These are phyloP conservation scores for Elgaria multicarinata DNA, from an alignment of 2,113 vertebrate species.

Conservation along the genomic window DNA sequence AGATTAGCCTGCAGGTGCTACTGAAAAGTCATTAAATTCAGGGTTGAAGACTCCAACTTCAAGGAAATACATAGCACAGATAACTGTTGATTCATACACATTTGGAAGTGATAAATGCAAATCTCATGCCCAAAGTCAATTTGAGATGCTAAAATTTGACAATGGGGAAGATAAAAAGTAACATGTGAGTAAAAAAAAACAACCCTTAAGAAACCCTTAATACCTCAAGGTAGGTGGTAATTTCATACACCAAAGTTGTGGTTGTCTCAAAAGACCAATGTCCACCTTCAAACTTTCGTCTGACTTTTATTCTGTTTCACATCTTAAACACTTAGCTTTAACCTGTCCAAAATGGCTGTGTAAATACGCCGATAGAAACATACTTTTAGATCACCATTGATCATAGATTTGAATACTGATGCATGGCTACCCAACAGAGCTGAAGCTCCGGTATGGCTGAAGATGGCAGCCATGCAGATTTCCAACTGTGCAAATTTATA, in stretches of 20 bases:
- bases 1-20: conserved; percentile 46
- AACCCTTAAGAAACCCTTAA: too few species aligned
- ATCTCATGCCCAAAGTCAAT: neutral
- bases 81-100: conserved; percentile 7
- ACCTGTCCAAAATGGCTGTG: neutral
- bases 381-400: neutral
- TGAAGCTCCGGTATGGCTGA: neutral
- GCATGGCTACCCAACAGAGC: neutral
- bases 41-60: conserved; percentile 21
- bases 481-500: neutral
- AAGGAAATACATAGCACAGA: conserved; percentile 24
- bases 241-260: neutral
- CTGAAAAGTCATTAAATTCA: conserved; percentile 51
- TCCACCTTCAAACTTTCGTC: neutral
- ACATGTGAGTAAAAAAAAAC: neutral
- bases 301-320: too few species aligned
- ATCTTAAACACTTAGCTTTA: neutral
- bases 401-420: neutral
- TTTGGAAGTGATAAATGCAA: conserved; percentile 13
- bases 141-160: conserved; percentile 7
- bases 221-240: neutral
- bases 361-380: neutral
- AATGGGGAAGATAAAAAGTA: neutral
- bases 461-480: neutral
- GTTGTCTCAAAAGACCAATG: neutral